A percentile compares a stretch with the other conserved stretches of the same genome.
These are phyloP conservation scores for Parochlus steinenii DNA, from an alignment of 2,888 invertebrate genomes.

Conservation along the genomic window DNA sequence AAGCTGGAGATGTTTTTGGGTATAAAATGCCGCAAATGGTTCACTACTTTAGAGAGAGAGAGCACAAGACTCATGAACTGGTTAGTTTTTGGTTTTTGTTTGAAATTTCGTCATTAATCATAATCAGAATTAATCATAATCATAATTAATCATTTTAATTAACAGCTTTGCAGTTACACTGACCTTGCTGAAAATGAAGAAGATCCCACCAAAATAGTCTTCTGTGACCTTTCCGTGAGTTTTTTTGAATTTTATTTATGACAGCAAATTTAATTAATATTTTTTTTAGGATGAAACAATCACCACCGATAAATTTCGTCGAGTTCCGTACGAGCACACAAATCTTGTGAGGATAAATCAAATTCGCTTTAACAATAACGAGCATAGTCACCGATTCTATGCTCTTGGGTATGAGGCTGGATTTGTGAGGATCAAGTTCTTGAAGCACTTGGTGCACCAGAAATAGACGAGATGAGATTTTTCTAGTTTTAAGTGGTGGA, in stretches of 20 bases:
- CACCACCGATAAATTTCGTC: not conserved
- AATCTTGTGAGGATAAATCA: slow-evolving; percentile 20
- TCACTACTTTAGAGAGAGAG: not conserved
- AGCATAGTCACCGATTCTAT: slow-evolving; percentile 17
- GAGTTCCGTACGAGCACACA: slow-evolving; percentile 1
- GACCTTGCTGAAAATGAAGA: slow-evolving; percentile 4
- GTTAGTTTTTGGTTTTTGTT: not conserved
- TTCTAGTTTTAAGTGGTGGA: too few species aligned
- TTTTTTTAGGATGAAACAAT: not conserved
- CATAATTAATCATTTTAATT: not conserved
- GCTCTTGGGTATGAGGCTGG: slow-evolving; percentile 27
- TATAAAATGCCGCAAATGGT: slow-evolving; percentile 11
- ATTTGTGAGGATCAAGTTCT: slow-evolving; percentile 15
- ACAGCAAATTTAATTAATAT: not conserved
- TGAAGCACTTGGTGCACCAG: too few species aligned
- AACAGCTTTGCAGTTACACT: too few species aligned
- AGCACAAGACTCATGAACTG: too few species aligned
- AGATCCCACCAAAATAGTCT: not conserved
- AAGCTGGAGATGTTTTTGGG: slow-evolving; percentile 13
- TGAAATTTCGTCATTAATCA: not conserved
- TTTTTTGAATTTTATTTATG: not conserved
- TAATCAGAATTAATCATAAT: not conserved
- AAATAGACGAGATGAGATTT: too few species aligned
- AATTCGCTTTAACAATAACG: slow-evolving; percentile 24
- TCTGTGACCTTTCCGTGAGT: not conserved